Base-by-base conservation (phyloP, 2,797 vertebrate species). In the Cyclopterus lumpus region DNA sequence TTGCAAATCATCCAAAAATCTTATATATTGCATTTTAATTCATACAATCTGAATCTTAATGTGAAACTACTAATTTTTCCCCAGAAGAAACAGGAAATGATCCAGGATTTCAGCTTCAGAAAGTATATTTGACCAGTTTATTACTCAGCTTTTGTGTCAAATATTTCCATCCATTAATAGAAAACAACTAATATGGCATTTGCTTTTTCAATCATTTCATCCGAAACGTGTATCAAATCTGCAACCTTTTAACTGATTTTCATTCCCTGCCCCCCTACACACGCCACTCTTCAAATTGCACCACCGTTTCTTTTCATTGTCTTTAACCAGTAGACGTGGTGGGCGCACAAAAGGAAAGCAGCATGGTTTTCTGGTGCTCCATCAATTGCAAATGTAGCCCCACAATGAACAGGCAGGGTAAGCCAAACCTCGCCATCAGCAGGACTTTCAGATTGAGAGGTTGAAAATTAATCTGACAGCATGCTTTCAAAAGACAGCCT, bases 391-490 rank as follows among this genome's bases (percentile, higher is more conserved):
- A 91, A 90, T 85, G 85, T 54, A 75, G 79, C 71, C 77, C 76
- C 76, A 91, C 89, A 91, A 92, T 89, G 77, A 91, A 73, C 79
- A 75, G 68, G 81, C 80, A 75, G 82, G 75, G 86, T 90, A 85
- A 91, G 53, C 85, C 68, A 80, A 90, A 89, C 77, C 88, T 89
- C 40, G 70, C 88, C 88, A 90, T 88, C 86, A 93, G 91, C 84
- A 73, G 88, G 87, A 88, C 89, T 79, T 87, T 91, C 83, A 93
- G 89, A 92, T 91, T 91, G 89, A 93, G 88, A 91, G 89, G 88
- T 73, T 90, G 86, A 86, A 88, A 93, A 94, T 92, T 86, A 88
- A 92, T 92, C 88, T 93, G 92, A 91, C 92, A 92, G 89, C 86
- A 68, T 77, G 92, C 83, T 91, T 91, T 92, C 83, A 91, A 80